phyloP scores from a whole-genome alignment of 2,888 invertebrate genomes.

The Athalia circularis region DNA sequence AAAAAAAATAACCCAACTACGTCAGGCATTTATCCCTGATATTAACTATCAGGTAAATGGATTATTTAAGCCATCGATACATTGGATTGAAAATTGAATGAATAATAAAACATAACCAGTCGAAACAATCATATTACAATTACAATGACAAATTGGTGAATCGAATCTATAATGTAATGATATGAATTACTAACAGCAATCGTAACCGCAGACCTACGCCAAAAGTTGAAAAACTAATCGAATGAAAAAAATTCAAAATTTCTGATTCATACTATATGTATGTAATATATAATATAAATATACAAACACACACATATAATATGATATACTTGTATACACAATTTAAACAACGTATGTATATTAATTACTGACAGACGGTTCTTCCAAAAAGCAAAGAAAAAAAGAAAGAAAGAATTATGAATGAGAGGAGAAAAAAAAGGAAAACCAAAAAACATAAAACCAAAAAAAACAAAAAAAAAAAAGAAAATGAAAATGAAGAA shows the following conservation, averaged over 20 bases:
- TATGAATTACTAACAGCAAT: too few relatives aligned
- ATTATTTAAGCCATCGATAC: too few relatives aligned
- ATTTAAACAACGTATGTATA: background rate
- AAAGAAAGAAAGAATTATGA: constrained; percentile 4
- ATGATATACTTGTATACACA: background rate
- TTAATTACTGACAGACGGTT: constrained; percentile 28
- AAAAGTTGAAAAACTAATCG: background rate
- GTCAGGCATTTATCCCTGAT: too few relatives aligned
- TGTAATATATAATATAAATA: background rate
- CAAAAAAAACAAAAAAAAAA: background rate
- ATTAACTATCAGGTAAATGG: too few relatives aligned
- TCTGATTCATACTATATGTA: background rate
- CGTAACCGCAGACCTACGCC: too few relatives aligned
- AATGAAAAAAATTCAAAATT: background rate
- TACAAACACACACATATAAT: background rate
- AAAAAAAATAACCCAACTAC: too few relatives aligned
- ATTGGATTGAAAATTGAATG: too few relatives aligned
- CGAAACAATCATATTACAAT: too few relatives aligned
- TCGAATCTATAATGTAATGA: too few relatives aligned
- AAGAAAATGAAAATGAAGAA: background rate
- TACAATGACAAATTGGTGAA: too few relatives aligned
- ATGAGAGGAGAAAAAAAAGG: background rate
- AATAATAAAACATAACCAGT: too few relatives aligned
- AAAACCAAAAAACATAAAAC: background rate
- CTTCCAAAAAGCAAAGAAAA: constrained; percentile 7